These are phyloP conservation scores for Ylistrum balloti DNA, from an alignment of 1,140 invertebrate genomes.

Conservation along the genomic window DNA sequence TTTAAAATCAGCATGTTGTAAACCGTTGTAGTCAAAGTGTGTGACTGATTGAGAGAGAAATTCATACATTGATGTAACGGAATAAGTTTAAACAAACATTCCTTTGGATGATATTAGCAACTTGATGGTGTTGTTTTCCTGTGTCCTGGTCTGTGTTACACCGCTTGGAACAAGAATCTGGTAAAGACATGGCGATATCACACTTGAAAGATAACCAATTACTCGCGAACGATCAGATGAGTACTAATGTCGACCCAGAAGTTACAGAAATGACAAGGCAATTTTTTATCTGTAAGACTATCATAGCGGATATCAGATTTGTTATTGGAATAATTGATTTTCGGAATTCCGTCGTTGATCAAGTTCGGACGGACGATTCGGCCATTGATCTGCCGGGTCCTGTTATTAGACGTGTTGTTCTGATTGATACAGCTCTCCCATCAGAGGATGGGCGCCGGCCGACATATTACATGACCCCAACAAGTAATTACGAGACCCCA, in stretches of 20 bases:
- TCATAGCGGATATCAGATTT: background rate
- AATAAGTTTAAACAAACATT: background rate
- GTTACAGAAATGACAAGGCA: slow-evolving; percentile 7
- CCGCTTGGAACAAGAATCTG: background rate
- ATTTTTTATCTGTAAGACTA: background rate
- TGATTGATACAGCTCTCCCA: background rate
- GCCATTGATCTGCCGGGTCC: background rate
- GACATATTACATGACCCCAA: slow-evolving; percentile 24
- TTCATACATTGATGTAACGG: background rate
- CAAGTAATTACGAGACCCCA: slow-evolving; percentile 25
- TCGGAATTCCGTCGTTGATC: background rate
- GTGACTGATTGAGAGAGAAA: background rate
- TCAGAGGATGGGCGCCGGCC: background rate
- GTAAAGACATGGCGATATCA: background rate
- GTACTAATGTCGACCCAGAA: background rate
- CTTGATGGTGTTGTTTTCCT: background rate
- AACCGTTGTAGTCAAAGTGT: background rate
- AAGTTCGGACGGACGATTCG: background rate
- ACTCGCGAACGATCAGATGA: background rate
- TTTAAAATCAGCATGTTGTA: background rate
- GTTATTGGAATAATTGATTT: slow-evolving; percentile 36
- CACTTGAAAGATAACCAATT: background rate
- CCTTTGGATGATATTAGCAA: background rate
- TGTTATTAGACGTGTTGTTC: background rate
- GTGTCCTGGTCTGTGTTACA: background rate